Evolutionary conservation across 1,140 invertebrate genomes (phyloP).

Genomic region (Papilio polyxenes): DNA sequence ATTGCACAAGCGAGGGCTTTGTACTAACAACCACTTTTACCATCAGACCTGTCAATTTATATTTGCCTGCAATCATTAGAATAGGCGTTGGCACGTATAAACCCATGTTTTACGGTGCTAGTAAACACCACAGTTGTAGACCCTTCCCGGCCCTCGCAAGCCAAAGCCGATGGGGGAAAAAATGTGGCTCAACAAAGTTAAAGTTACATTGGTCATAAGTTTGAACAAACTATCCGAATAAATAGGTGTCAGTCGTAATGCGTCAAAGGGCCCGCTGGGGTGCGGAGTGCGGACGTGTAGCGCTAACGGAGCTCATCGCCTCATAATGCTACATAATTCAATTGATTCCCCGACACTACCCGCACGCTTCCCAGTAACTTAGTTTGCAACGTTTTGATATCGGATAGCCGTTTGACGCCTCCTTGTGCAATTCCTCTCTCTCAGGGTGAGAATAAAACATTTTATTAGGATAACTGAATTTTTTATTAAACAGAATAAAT

Average conservation of each 20-base stretch:
- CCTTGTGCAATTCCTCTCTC: conserved; percentile 63
- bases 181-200: conserved; percentile 33
- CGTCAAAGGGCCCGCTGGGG: conserved; percentile 64
- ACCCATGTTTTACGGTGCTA: conserved; percentile 18
- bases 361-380: conserved; percentile 76
- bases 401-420: conserved; percentile 74
- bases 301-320: conserved; percentile 72
- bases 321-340: conserved; percentile 79
- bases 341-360: conserved; percentile 78
- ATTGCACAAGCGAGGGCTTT: conserved; percentile 54
- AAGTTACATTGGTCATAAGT: conserved; percentile 49
- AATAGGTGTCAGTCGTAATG: conserved; percentile 77
- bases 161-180: conserved; percentile 35
- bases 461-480: conserved; percentile 49
- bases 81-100: conserved; percentile 54
- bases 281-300: conserved; percentile 70
- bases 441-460: conserved; percentile 55
- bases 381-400: conserved; percentile 78
- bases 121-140: conserved; percentile 36
- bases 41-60: conserved; percentile 72
- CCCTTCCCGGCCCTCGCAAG: conserved; percentile 41
- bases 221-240: conserved; percentile 63
- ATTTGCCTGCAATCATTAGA: conserved; percentile 75
- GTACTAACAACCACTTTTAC: conserved; percentile 70
- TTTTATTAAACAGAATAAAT: conserved; percentile 63